These are phyloP conservation scores for Bradypodion pumilum DNA, from an alignment of 2,797 vertebrate genomes.

Conservation along the genomic window DNA sequence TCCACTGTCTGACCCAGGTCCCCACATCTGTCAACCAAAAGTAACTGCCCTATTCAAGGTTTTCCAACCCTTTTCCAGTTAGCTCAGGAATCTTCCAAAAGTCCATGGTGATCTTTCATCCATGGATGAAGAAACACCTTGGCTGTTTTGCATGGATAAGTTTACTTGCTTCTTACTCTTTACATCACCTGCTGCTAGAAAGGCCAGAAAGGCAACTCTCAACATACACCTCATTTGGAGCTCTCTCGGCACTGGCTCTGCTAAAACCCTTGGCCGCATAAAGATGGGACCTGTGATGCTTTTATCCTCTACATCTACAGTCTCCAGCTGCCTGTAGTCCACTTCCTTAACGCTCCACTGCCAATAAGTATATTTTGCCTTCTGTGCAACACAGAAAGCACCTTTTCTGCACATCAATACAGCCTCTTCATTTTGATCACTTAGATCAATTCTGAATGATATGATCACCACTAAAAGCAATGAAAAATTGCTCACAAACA, in stretches of 20 bases:
- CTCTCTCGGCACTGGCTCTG: not conserved
- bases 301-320: too few relatives aligned
- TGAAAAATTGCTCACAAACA: not conserved
- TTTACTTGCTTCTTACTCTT: not conserved
- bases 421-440: not conserved
- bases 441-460: too few relatives aligned
- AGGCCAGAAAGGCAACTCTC: fast-evolving
- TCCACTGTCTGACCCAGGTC: not conserved
- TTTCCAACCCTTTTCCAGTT: fast-evolving
- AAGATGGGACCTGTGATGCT: too few relatives aligned
- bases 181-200: fast-evolving
- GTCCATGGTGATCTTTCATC: not conserved
- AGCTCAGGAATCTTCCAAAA: fast-evolving
- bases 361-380: not conserved
- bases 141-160: too few relatives aligned
- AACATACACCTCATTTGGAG: too few relatives aligned
- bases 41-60: not conserved
- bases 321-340: too few relatives aligned
- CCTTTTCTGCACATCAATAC: not conserved
- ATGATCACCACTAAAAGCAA: not conserved
- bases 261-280: not conserved
- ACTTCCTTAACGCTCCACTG: too few relatives aligned
- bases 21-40: not conserved
- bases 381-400: not conserved
- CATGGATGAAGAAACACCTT: not conserved